Conservation (phyloP, 2,797 vertebrate species). For the Enteromius mattozi region DNA sequence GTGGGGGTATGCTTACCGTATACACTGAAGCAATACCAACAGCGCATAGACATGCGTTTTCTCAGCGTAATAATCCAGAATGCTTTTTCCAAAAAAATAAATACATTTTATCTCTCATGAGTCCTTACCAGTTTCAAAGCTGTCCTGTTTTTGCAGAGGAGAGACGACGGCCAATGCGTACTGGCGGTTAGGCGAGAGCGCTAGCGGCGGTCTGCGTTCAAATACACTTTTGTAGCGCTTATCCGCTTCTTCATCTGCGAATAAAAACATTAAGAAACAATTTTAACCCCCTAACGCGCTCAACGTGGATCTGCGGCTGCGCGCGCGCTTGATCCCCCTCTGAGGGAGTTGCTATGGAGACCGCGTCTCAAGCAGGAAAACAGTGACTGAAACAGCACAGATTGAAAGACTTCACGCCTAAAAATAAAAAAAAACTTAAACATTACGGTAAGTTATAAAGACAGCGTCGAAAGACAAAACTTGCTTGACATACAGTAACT, state of each 20-base stretch:
- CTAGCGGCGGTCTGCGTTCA: neutral
- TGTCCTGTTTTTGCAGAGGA: slow-evolving; percentile 18
- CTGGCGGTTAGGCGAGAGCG: neutral
- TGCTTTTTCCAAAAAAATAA: no score
- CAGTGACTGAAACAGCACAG: slow-evolving; percentile 57
- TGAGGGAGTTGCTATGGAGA: slow-evolving; percentile 65
- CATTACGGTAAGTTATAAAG: neutral
- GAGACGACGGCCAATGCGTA: slow-evolving; percentile 11
- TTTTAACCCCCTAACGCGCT: neutral
- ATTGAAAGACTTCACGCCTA: slow-evolving; percentile 16
- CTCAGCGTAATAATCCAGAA: no score
- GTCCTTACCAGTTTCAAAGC: slow-evolving; percentile 19
- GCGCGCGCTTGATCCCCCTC: neutral
- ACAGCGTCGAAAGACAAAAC: neutral
- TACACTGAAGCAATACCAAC: neutral
- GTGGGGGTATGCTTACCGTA: neutral
- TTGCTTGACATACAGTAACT: neutral
- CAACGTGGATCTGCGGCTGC: neutral
- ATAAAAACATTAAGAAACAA: neutral
- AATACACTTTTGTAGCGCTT: neutral
- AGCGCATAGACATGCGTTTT: neutral
- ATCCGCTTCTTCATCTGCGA: neutral
- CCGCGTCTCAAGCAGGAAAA: slow-evolving; percentile 50
- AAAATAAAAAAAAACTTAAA: neutral
- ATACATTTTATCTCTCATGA: no score